Evolutionary conservation across 2,888 invertebrate species (phyloP).

Genomic region (Beris chalybata): DNA sequence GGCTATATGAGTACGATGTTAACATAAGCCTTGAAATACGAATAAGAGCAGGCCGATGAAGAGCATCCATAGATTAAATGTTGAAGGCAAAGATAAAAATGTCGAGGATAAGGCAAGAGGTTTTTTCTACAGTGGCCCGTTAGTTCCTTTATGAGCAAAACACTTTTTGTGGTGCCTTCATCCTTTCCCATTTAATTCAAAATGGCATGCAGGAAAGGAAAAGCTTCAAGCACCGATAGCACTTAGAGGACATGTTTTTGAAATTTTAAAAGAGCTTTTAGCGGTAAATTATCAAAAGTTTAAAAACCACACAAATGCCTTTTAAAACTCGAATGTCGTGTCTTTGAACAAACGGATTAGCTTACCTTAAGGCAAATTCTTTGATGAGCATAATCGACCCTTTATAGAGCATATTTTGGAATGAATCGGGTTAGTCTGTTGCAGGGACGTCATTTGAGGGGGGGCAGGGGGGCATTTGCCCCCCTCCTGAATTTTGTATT

Average conservation of each 20-base stretch:
- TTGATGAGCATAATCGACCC: no score
- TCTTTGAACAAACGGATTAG: constrained; percentile 34
- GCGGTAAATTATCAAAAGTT: constrained; percentile 58
- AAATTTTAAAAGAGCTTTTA: constrained; percentile 57
- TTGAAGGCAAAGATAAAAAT: constrained; percentile 8
- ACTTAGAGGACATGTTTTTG: constrained; percentile 42
- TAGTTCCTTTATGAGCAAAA: background rate
- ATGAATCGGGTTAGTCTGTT: no score
- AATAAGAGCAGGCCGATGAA: constrained; percentile 1
- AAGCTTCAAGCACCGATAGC: constrained; percentile 12
- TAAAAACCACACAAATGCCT: constrained; percentile 57
- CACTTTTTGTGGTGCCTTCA: background rate
- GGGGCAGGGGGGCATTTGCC: no score
- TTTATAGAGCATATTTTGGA: no score
- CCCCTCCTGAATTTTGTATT: no score
- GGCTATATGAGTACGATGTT: background rate
- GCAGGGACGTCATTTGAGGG: no score
- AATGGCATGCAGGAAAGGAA: constrained; percentile 2
- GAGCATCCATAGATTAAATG: constrained; percentile 18
- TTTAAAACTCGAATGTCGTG: constrained; percentile 8
- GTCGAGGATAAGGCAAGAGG: constrained; percentile 3
- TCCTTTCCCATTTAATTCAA: background rate
- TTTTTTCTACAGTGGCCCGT: constrained; percentile 1
- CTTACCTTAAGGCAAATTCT: no score
- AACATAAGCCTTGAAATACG: background rate